phyloP scores from a whole-genome alignment of 2,113 vertebrate species.

The Nipponia nippon region DNA sequence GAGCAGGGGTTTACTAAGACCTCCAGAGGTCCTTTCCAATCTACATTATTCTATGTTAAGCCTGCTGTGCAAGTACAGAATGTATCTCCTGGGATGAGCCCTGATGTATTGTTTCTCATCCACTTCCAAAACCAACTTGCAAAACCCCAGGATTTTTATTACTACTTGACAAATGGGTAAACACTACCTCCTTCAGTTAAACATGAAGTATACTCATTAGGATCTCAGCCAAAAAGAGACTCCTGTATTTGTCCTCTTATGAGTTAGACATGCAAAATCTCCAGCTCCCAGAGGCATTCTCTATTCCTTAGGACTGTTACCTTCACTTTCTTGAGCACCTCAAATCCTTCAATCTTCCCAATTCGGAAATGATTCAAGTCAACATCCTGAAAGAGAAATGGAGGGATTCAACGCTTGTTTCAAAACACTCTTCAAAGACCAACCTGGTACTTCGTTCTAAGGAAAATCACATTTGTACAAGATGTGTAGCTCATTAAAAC shows the following conservation, averaged over 20 bases:
- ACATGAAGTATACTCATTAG: neutral
- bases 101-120: neutral
- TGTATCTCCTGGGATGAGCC: neutral
- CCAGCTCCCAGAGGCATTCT: neutral
- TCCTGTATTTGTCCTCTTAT: neutral
- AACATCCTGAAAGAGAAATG: slow-evolving; percentile 82
- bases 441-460: neutral
- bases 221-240: neutral
- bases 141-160: neutral
- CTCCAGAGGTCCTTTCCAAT: neutral
- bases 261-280: neutral
- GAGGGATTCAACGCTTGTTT: neutral
- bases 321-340: slow-evolving; percentile 94
- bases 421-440: neutral
- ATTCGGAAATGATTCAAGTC: slow-evolving; percentile 97
- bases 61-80: neutral
- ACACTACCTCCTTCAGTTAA: neutral
- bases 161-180: neutral
- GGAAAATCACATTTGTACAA: neutral
- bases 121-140: neutral
- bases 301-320: slow-evolving; percentile 58
- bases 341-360: slow-evolving; percentile 94
- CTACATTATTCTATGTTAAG: rapidly evolving
- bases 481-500: neutral
- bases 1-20: neutral